A percentile compares a stretch with the other conserved stretches of the same genome.
These are phyloP conservation scores for Aramus guarauna DNA, from an alignment of 2,113 vertebrate genomes.

Conservation along the genomic window DNA sequence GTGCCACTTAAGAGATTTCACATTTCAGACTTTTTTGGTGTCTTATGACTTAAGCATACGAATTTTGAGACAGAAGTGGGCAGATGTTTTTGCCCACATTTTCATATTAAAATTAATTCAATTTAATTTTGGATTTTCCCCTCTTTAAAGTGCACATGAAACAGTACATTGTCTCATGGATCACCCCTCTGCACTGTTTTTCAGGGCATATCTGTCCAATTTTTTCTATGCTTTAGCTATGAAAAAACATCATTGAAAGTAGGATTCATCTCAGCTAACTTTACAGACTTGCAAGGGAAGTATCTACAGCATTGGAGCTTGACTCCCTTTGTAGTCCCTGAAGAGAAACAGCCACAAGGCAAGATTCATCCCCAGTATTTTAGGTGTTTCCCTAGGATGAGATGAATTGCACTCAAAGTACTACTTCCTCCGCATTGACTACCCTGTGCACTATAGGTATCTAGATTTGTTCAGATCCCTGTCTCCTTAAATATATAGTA, in stretches of 20 bases:
- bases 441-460: background rate
- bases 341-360: background rate
- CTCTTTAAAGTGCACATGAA: background rate
- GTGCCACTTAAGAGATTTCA: background rate
- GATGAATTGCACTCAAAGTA: background rate
- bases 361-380: background rate
- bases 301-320: background rate
- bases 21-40: background rate
- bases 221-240: background rate
- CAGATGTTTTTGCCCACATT: conserved; percentile 5
- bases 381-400: background rate
- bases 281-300: background rate
- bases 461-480: background rate
- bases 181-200: background rate
- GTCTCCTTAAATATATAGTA: background rate
- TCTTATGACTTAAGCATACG: background rate
- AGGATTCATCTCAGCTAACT: background rate
- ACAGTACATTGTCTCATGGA: background rate
- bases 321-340: background rate
- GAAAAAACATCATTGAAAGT: background rate
- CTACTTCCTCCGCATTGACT: background rate
- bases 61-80: conserved; percentile 40
- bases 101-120: conserved; percentile 16
- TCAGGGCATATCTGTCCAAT: background rate
- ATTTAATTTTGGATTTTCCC: background rate